Evolutionary conservation across 2,113 vertebrate species (phyloP).

Genomic region (Psilopogon haemacephalus): DNA sequence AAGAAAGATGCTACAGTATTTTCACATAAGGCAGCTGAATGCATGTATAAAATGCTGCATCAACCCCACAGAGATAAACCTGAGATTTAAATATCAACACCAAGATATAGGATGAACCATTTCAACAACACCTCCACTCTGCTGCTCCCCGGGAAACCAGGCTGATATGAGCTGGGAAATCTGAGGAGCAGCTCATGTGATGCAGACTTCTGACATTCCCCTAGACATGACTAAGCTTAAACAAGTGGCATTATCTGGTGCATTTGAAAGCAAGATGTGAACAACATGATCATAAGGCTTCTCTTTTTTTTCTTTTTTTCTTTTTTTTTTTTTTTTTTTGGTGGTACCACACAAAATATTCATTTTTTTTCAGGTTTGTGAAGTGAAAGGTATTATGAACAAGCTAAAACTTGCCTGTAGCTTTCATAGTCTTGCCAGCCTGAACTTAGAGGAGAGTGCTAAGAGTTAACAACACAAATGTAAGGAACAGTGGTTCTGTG

Average conservation of each 20-base stretch:
- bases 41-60: not conserved
- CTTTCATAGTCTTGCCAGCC: not conserved
- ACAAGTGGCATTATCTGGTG: constrained; percentile 55
- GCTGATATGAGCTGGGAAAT: constrained; percentile 47
- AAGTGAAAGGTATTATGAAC: not conserved
- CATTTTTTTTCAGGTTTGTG: not conserved
- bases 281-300: not conserved
- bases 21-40: not conserved
- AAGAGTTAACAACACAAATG: not conserved
- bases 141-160: not conserved
- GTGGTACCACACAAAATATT: constrained; percentile 1
- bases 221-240: constrained; percentile 56
- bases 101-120: not conserved
- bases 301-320: too few relatives aligned
- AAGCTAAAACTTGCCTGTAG: not conserved
- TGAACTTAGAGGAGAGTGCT: not conserved
- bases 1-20: not conserved
- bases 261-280: constrained; percentile 37
- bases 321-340: not conserved
- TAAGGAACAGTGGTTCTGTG: not conserved
- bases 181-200: constrained; percentile 61
- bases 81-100: not conserved
- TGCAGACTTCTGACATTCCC: constrained; percentile 42
- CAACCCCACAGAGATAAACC: not conserved
- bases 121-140: not conserved